Percentiles rank a stretch among this genome's conserved stretches.
Conservation (phyloP, 2,888 invertebrate species). For the Heliconius ismenius region DNA sequence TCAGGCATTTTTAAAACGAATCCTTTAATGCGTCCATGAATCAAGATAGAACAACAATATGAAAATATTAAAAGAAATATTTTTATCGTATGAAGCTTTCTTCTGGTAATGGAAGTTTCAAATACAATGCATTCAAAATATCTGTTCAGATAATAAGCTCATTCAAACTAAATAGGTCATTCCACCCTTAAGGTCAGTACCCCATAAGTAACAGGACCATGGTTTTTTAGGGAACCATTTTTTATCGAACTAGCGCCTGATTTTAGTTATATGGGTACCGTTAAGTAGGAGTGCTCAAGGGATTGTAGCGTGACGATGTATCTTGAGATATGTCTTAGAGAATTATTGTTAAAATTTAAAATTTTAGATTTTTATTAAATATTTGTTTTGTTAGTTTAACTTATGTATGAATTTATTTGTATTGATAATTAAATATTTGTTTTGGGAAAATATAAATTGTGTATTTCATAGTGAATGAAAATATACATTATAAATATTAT, state of each 20-base stretch:
- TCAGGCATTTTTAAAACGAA: background rate
- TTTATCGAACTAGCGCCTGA: conserved; percentile 74
- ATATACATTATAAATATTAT: background rate
- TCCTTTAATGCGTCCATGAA: conserved; percentile 17
- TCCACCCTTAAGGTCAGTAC: conserved; percentile 77
- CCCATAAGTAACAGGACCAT: conserved; percentile 73
- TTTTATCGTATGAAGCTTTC: conserved; percentile 24
- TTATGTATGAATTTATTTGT: background rate
- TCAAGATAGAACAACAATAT: conserved; percentile 26
- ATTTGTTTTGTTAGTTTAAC: background rate
- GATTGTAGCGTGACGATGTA: conserved; percentile 49
- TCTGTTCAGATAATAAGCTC: conserved; percentile 63
- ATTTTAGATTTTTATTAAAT: background rate
- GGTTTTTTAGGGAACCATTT: conserved; percentile 76
- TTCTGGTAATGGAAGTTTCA: conserved; percentile 26
- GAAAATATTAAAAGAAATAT: conserved; percentile 30
- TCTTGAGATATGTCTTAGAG: conserved; percentile 49
- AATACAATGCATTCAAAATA: conserved; percentile 41
- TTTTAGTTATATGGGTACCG: conserved; percentile 74
- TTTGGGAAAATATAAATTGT: background rate
- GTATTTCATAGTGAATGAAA: background rate
- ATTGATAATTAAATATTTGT: background rate
- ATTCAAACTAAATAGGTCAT: conserved; percentile 78
- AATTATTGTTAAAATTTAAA: background rate
- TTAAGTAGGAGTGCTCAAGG: conserved; percentile 59